A percentile compares a stretch with the other conserved stretches of the same genome.
Conservation (phyloP, 1,140 invertebrate species). For the Philotrypesis tridentata region DNA sequence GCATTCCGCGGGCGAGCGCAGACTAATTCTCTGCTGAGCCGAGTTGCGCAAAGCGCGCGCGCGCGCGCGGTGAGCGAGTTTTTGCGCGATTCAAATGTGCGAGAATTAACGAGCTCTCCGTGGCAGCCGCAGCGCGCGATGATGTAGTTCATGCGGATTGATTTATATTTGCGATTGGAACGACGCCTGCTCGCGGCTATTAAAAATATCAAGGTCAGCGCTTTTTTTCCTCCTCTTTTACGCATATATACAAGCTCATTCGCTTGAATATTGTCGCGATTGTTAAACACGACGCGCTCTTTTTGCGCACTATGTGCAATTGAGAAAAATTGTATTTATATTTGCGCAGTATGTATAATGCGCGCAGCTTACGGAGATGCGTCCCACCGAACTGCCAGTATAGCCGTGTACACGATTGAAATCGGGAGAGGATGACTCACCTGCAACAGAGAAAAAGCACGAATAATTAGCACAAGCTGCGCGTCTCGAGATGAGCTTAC, state of each 20-base stretch:
- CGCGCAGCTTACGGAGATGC: conserved; percentile 5
- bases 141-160: conserved; percentile 37
- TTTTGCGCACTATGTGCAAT: not conserved
- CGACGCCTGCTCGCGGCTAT: conserved; percentile 27
- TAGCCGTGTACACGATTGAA: no score
- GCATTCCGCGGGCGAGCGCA: not conserved
- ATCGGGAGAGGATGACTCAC: conserved; percentile 28
- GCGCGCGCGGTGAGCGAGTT: conserved; percentile 19
- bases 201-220: conserved; percentile 40
- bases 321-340: not conserved
- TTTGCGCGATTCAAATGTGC: conserved; percentile 40
- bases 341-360: not conserved
- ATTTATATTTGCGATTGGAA: conserved; percentile 40
- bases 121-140: conserved; percentile 4
- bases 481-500: no score
- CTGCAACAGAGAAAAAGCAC: conserved; percentile 35
- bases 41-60: conserved; percentile 33
- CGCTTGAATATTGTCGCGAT: no score
- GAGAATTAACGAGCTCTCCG: conserved; percentile 36
- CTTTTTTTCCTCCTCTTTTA: not conserved
- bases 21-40: conserved; percentile 15
- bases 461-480: not conserved
- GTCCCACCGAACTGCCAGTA: no score
- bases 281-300: no score
- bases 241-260: not conserved